Conservation (phyloP, 2,113 vertebrate species). For the Epinephelus fuscoguttatus region DNA sequence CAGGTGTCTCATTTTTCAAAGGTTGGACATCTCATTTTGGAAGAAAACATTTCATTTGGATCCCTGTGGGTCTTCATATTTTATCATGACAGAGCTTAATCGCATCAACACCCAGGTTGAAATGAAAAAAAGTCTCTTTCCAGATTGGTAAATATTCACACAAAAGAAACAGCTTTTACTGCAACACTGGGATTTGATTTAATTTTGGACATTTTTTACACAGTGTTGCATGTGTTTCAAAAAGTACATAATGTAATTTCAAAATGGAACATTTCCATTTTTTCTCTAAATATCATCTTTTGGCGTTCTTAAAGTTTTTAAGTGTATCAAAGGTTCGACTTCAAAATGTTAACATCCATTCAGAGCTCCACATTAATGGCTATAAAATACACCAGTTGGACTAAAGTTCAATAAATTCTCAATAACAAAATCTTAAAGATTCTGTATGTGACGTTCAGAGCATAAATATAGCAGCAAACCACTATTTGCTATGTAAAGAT, state of each 20-base stretch:
- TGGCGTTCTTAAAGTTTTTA: background rate
- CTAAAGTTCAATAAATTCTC: background rate
- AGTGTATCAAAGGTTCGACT: background rate
- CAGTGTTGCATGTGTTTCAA: background rate
- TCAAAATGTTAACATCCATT: too few relatives aligned
- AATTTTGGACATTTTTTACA: background rate
- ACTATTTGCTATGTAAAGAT: too few relatives aligned
- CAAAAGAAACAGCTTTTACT: background rate
- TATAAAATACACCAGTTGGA: background rate
- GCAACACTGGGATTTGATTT: background rate
- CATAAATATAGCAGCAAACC: too few relatives aligned
- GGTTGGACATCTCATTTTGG: conserved; percentile 43
- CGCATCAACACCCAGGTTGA: background rate
- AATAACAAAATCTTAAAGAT: too few relatives aligned
- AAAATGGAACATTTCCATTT: background rate
- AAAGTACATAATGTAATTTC: background rate
- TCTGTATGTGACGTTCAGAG: too few relatives aligned
- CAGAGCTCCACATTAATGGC: background rate
- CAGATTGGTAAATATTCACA: background rate
- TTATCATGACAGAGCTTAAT: conserved; percentile 39
- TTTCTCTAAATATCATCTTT: background rate
- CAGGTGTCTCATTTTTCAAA: conserved; percentile 51
- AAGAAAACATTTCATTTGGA: conserved; percentile 56
- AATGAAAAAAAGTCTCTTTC: background rate
- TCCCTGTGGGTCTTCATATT: conserved; percentile 38